phyloP scores from a whole-genome alignment of 2,797 vertebrate species.

The Oreortyx pictus region DNA sequence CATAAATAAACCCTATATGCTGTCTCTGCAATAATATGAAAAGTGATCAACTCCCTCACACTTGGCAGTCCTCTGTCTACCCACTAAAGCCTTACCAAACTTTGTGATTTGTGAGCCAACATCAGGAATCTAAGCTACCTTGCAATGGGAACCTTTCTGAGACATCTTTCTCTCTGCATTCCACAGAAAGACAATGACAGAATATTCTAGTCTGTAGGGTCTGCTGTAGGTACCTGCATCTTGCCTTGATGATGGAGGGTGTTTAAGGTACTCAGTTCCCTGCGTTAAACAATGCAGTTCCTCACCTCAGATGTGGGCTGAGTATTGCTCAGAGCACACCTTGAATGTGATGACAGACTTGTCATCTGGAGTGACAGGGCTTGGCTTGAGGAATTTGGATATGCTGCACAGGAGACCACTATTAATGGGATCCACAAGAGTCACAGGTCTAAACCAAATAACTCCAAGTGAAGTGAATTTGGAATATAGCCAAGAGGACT shows the following conservation, averaged over 20 bases:
- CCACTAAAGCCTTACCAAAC: neutral
- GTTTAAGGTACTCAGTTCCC: neutral
- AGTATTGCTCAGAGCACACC: fast-evolving
- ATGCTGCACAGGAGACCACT: neutral
- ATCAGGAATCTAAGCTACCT: neutral
- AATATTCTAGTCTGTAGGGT: neutral
- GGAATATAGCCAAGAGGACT: neutral
- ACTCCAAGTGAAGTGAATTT: conserved; percentile 16
- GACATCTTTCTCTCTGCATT: neutral
- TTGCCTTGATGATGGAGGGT: neutral
- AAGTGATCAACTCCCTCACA: neutral
- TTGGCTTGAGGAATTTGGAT: neutral
- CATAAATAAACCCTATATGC: neutral
- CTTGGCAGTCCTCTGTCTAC: neutral
- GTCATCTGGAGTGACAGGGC: neutral
- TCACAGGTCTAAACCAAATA: conserved; percentile 18
- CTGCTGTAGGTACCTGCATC: neutral
- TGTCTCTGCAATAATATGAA: neutral
- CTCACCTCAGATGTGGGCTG: neutral
- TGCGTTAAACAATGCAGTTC: fast-evolving
- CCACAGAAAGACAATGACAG: neutral
- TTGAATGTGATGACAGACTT: neutral
- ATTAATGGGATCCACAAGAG: neutral
- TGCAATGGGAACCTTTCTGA: neutral
- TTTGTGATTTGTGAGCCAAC: neutral